A percentile compares a stretch with the other conserved stretches of the same genome.
phyloP scores from a whole-genome alignment of 1,140 invertebrate species.

The Euura lappo region DNA sequence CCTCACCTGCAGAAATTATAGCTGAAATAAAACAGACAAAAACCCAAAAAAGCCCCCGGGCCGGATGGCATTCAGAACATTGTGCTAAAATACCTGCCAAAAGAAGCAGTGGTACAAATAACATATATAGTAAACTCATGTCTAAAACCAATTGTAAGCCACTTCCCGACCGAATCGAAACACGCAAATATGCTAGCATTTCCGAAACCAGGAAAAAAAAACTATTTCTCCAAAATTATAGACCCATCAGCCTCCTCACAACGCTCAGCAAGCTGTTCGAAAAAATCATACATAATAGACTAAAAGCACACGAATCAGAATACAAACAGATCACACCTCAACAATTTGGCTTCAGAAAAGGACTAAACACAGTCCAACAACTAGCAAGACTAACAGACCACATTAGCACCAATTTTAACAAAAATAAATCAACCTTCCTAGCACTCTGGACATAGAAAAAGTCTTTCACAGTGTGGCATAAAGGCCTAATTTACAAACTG shows the following conservation, averaged over 20 bases:
- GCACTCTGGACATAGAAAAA: conserved; percentile 44
- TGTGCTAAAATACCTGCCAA: conserved; percentile 32
- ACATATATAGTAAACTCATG: conserved; percentile 34
- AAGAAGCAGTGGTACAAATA: conserved; percentile 30
- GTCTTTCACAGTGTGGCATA: too few relatives aligned
- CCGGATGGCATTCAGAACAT: conserved; percentile 33
- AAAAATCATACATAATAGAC: conserved; percentile 16
- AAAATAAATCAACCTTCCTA: conserved; percentile 29
- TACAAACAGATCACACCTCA: conserved; percentile 27
- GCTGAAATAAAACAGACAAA: conserved; percentile 26
- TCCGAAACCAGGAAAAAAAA: background rate
- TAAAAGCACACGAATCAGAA: conserved; percentile 1
- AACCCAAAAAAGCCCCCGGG: conserved; percentile 35
- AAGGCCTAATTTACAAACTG: too few relatives aligned
- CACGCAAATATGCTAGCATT: conserved; percentile 26
- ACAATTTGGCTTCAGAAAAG: conserved; percentile 47
- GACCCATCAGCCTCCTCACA: conserved; percentile 16
- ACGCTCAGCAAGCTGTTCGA: conserved; percentile 25
- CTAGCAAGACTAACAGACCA: conserved; percentile 37
- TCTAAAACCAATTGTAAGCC: conserved; percentile 22
- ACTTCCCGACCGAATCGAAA: conserved; percentile 40
- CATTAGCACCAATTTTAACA: conserved; percentile 36
- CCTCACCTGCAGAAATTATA: conserved; percentile 23
- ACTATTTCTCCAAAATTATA: too few relatives aligned
- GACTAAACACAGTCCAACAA: conserved; percentile 41